Evolutionary conservation across 2,113 vertebrate species (phyloP).

Genomic region (Phyllostomus discolor): DNA sequence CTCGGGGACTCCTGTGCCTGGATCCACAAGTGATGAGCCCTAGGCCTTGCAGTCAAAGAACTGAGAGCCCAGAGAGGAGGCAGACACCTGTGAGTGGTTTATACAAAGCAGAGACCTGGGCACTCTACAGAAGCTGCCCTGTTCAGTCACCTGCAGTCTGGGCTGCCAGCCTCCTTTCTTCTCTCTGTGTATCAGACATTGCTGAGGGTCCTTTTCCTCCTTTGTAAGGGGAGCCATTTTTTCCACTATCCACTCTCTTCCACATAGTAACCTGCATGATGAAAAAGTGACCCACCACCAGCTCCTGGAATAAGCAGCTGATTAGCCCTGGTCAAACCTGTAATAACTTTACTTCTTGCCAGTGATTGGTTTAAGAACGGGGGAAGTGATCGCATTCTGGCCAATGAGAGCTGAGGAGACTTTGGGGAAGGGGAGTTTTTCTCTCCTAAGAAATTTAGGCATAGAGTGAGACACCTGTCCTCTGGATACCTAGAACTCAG

Average conservation of each 20-base stretch:
- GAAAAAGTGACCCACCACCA: not conserved
- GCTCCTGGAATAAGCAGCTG: not conserved
- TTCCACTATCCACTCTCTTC: not conserved
- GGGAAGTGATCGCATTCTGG: not conserved
- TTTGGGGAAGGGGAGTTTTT: not conserved
- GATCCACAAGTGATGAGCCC: not conserved
- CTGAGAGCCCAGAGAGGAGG: not conserved
- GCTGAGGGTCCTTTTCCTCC: not conserved
- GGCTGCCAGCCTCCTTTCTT: not conserved
- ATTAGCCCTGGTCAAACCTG: not conserved
- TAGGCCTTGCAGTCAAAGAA: not conserved
- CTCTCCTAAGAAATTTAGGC: not conserved
- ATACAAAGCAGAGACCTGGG: too few species aligned
- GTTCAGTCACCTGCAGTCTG: not conserved
- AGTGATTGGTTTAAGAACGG: not conserved
- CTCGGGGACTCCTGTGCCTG: not conserved
- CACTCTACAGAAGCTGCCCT: not conserved
- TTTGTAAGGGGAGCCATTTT: not conserved
- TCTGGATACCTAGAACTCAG: not conserved
- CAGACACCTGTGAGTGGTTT: not conserved
- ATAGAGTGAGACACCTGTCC: not conserved
- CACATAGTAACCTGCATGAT: not conserved
- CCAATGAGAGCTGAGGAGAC: not conserved
- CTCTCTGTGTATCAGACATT: not conserved
- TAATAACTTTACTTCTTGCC: not conserved